Evolutionary conservation across 2,113 vertebrate genomes (phyloP).

Genomic region (Smithornis capensis): DNA sequence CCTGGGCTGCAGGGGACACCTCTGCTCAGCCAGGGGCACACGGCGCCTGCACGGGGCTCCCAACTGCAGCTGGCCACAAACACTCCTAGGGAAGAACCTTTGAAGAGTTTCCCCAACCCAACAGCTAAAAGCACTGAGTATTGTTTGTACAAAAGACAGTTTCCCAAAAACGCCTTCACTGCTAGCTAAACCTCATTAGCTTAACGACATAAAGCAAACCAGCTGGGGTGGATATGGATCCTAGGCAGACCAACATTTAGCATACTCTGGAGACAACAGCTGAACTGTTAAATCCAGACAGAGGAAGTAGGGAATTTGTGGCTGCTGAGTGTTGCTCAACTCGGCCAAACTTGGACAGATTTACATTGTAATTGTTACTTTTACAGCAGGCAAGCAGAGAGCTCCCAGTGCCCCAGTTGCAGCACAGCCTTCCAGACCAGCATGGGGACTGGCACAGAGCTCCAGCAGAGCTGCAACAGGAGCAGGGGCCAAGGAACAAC

Average conservation of each 20-base stretch:
- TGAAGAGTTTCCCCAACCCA: slow-evolving; percentile 47
- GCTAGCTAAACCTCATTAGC: slow-evolving; percentile 49
- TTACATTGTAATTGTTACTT: background rate
- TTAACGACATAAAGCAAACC: slow-evolving; percentile 44
- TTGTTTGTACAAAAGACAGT: slow-evolving; percentile 38
- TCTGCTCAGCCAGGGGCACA: background rate
- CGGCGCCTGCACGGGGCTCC: background rate
- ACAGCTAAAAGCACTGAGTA: slow-evolving; percentile 20
- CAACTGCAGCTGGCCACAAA: background rate
- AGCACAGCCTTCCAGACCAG: background rate
- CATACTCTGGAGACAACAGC: background rate
- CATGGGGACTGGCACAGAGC: background rate
- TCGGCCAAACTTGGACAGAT: background rate
- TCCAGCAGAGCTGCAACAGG: background rate
- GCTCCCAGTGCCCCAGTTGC: background rate
- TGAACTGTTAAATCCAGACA: slow-evolving; percentile 1
- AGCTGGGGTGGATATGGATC: slow-evolving; percentile 11
- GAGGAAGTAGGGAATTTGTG: slow-evolving; percentile 26
- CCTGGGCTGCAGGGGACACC: background rate
- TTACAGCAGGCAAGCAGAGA: slow-evolving; percentile 10
- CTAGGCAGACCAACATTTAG: background rate
- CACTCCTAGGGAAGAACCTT: background rate
- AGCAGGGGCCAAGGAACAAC: background rate
- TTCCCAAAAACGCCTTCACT: slow-evolving; percentile 46
- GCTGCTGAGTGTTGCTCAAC: background rate